These are phyloP conservation scores for Neodiprion fabricii DNA, from an alignment of 1,140 invertebrate species.

Conservation along the genomic window DNA sequence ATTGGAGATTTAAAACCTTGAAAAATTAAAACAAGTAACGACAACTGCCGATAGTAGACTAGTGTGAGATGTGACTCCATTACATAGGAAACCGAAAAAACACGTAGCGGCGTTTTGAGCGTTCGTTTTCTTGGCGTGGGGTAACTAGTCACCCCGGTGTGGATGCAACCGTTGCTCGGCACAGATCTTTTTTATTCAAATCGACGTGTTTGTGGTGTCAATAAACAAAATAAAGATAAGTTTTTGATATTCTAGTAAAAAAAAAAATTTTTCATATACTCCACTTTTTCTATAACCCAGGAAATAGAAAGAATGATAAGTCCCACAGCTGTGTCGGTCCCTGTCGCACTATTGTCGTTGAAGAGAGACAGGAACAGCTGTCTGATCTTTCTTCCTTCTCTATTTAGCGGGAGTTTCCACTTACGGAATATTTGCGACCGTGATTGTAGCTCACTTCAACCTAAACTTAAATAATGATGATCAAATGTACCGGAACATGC, in stretches of 20 bases:
- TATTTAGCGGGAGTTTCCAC: too few relatives aligned
- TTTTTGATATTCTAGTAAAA: conserved; percentile 6
- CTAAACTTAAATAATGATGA: too few relatives aligned
- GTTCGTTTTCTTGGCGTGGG: conserved; percentile 6
- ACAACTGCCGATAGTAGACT: conserved; percentile 1
- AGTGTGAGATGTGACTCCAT: conserved; percentile 7
- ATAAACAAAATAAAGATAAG: conserved; percentile 8
- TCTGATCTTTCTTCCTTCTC: too few relatives aligned
- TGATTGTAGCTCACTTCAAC: too few relatives aligned
- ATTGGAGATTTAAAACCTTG: background rate
- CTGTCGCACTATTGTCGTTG: too few relatives aligned
- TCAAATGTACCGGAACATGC: too few relatives aligned
- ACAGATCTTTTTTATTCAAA: conserved; percentile 2
- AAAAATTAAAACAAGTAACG: conserved; percentile 2
- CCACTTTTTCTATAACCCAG: too few relatives aligned
- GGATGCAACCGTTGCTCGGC: background rate
- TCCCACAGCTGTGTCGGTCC: too few relatives aligned
- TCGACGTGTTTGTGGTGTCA: background rate
- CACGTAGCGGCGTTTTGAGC: background rate
- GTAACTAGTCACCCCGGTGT: conserved; percentile 7
- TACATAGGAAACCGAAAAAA: conserved; percentile 1
- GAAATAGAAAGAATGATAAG: too few relatives aligned
- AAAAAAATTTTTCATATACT: background rate
- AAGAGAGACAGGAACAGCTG: too few relatives aligned
- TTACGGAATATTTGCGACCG: too few relatives aligned